Evolutionary conservation across 2,797 vertebrate species (phyloP), one percentile per base, ranked within the genome.

Genomic region (Hoplostethus atlanticus): DNA sequence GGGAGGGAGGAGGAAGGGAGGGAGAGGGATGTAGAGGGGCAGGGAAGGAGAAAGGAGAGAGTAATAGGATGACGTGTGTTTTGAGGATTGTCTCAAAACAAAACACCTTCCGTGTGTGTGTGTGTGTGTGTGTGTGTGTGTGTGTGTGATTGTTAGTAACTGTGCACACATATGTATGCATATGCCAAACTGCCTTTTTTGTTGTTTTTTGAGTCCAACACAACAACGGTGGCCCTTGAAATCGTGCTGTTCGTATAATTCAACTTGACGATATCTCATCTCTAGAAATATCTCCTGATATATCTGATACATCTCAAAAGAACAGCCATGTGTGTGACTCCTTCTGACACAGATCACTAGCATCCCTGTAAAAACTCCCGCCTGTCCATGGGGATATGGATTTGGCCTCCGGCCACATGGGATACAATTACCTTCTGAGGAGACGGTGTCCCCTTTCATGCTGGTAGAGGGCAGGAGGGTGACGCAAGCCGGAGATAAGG

Each of bases 371-470:
- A 10, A 40, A 40, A 10, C 38, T 40, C 38, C 38, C 10, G 10
- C 3, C 10, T 2, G 25, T 62, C 38, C 50, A 16, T 42, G 64
- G 46, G 46, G 38, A 34, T 31, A 42, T 31, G 25, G 48, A 34
- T 81, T 77, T 80, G 30, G 44, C 46, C 65, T 60, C 40, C 30
- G 76, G 69, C 80, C 71, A 62, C 55, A 46, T n/a, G 77, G 87
- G 90, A 86, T 91, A 66, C 58, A 11, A 46, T 91, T 90, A 84
- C 88, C 60, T 80, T 63, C 69, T 1, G 17, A 83, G 83, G 85
- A 72, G 64, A 75, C 44, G n/a, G 91, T 86, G 64, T 92, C 89
- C 55, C 12, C 73, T 93, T 93, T 83, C 89, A 54, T 61, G 36
- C 56, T 63, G 81, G 71, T 46, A 16, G 63, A 69, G 86, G 64